Evolutionary conservation across 2,797 vertebrate genomes (phyloP).

Genomic region (Spinus olivaceus): DNA sequence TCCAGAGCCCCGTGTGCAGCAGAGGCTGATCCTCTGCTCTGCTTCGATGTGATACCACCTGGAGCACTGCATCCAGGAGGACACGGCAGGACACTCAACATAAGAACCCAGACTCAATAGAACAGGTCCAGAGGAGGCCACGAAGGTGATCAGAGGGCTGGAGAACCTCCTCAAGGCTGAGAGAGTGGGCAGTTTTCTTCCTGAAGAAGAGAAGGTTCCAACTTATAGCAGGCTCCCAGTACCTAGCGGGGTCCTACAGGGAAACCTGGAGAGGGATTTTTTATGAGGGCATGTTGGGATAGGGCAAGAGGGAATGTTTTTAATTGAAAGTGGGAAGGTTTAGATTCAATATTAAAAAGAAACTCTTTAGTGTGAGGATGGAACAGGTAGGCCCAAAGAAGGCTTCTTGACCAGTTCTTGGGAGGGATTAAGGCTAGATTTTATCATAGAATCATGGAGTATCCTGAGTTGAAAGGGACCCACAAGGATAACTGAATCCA

Average conservation of each 20-base stretch:
- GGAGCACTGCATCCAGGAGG: too few relatives aligned
- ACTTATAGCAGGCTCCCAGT: neutral
- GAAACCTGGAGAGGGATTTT: neutral
- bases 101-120: too few relatives aligned
- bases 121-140: neutral
- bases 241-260: rapidly evolving
- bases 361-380: neutral
- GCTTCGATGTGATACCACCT: too few relatives aligned
- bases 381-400: neutral
- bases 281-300: rapidly evolving
- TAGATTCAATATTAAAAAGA: neutral
- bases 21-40: neutral
- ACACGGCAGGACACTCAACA: rapidly evolving
- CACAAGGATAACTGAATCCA: neutral
- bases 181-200: too few relatives aligned
- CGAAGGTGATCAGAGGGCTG: neutral
- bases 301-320: neutral
- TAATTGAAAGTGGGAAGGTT: neutral
- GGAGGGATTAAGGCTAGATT: neutral
- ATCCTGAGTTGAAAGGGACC: neutral
- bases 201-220: neutral
- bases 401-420: neutral
- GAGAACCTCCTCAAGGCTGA: neutral
- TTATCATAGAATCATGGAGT: neutral
- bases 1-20: rapidly evolving